Percentiles rank a stretch among this genome's conserved stretches.
Conservation (phyloP, 2,797 vertebrate genomes). For the Notolepis coatsorum region DNA sequence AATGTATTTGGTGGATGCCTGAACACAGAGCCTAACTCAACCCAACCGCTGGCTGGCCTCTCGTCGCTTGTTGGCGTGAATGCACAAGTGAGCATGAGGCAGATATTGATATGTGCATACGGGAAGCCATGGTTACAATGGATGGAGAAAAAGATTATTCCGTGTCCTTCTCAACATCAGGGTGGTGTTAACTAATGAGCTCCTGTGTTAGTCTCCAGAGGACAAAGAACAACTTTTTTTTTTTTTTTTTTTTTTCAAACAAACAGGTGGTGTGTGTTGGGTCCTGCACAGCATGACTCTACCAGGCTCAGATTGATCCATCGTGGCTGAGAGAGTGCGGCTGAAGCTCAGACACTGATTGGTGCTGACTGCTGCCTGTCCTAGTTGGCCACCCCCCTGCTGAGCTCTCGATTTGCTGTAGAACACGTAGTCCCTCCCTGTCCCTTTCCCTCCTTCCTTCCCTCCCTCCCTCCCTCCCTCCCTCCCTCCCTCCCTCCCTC, state of each 20-base stretch:
- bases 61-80: not conserved
- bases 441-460: not conserved
- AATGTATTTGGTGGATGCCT: too few species aligned
- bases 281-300: slow-evolving; percentile 7
- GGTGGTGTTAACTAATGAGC: slow-evolving; percentile 2
- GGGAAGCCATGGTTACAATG: not conserved
- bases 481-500: not conserved
- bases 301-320: slow-evolving; percentile 40
- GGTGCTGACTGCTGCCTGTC: slow-evolving; percentile 36
- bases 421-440: not conserved
- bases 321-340: slow-evolving; percentile 28
- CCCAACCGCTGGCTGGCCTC: not conserved
- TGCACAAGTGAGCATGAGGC: not conserved
- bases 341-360: slow-evolving; percentile 46
- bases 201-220: not conserved
- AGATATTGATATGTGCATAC: not conserved
- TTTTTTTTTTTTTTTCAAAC: not conserved
- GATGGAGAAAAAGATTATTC: too few species aligned
- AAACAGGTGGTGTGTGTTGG: not conserved
- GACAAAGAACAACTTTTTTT: not conserved
- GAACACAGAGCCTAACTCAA: slow-evolving; percentile 16
- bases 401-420: slow-evolving; percentile 24
- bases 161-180: not conserved
- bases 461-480: slow-evolving; percentile 20
- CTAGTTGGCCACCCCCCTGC: slow-evolving; percentile 23